phyloP scores from a whole-genome alignment of 2,113 vertebrate species.

The Sapayoa aenigma region DNA sequence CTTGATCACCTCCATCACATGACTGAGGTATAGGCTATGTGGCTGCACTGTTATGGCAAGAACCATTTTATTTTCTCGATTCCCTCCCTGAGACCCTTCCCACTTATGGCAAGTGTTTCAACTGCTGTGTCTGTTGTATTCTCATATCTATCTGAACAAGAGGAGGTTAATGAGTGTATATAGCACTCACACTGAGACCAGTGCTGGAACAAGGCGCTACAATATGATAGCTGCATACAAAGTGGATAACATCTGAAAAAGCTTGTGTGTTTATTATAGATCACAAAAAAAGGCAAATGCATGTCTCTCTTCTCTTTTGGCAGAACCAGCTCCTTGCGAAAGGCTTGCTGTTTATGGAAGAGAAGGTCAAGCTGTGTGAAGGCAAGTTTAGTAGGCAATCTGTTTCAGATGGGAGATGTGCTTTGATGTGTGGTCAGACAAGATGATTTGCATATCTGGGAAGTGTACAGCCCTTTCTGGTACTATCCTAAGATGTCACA shows the following conservation, averaged over 20 bases:
- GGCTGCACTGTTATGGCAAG: not conserved
- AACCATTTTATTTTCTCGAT: not conserved
- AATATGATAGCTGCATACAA: not conserved
- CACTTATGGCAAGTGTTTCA: not conserved
- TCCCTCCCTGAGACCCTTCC: not conserved
- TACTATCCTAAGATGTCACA: not conserved
- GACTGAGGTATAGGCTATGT: not conserved
- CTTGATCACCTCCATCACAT: not conserved
- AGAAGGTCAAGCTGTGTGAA: conserved; percentile 86
- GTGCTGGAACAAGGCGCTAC: not conserved
- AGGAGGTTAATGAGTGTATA: not conserved
- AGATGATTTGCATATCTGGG: not conserved
- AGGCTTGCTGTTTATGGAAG: conserved; percentile 85
- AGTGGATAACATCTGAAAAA: not conserved
- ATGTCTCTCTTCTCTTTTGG: conserved; percentile 62
- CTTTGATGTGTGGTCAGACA: conserved; percentile 7
- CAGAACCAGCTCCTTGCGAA: conserved; percentile 93
- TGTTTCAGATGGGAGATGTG: not conserved
- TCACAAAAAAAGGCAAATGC: not conserved
- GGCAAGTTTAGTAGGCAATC: conserved; percentile 71
- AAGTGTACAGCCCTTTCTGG: not conserved
- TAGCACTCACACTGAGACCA: not conserved
- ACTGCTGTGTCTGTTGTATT: not conserved
- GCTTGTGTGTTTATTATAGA: not conserved
- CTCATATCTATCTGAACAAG: not conserved